Conservation (phyloP, 2,113 vertebrate genomes). For the Reinhardtius hippoglossoides region DNA sequence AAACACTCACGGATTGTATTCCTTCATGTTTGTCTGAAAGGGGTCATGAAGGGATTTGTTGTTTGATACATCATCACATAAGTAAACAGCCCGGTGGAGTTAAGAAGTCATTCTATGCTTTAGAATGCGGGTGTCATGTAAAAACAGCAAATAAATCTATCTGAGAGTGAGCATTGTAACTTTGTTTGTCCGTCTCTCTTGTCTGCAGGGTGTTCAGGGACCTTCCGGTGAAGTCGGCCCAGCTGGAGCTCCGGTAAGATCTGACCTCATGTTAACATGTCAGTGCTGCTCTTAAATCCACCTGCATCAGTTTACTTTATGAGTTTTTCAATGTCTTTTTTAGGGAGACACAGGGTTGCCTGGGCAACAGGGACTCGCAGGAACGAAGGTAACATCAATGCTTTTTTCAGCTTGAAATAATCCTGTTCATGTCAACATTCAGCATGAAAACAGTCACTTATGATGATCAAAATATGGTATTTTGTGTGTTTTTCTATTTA, state of each 20-base stretch:
- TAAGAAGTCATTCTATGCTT: too few relatives aligned
- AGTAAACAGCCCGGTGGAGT: too few relatives aligned
- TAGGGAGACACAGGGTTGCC: constrained; percentile 62
- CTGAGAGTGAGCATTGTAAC: too few relatives aligned
- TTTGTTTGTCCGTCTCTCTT: not conserved
- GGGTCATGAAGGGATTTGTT: too few relatives aligned
- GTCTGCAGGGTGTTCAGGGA: constrained; percentile 53
- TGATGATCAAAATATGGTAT: too few relatives aligned
- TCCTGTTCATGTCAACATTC: not conserved
- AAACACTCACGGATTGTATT: too few relatives aligned
- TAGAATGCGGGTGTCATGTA: too few relatives aligned
- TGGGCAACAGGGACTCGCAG: constrained; percentile 61
- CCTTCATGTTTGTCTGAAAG: too few relatives aligned
- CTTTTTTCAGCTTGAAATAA: not conserved
- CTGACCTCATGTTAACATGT: not conserved
- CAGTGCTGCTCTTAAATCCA: not conserved
- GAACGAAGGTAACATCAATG: constrained; percentile 38
- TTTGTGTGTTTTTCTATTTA: too few relatives aligned
- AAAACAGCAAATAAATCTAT: too few relatives aligned
- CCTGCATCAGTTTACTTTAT: not conserved
- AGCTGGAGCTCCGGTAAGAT: constrained; percentile 59
- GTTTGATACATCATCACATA: too few relatives aligned
- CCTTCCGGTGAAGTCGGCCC: constrained; percentile 49
- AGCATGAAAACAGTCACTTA: too few relatives aligned
- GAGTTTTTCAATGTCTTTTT: constrained; percentile 6